A percentile compares a stretch with the other conserved stretches of the same genome.
Conservation (phyloP, 2,797 vertebrate species). For the Hippocampus kuda region DNA sequence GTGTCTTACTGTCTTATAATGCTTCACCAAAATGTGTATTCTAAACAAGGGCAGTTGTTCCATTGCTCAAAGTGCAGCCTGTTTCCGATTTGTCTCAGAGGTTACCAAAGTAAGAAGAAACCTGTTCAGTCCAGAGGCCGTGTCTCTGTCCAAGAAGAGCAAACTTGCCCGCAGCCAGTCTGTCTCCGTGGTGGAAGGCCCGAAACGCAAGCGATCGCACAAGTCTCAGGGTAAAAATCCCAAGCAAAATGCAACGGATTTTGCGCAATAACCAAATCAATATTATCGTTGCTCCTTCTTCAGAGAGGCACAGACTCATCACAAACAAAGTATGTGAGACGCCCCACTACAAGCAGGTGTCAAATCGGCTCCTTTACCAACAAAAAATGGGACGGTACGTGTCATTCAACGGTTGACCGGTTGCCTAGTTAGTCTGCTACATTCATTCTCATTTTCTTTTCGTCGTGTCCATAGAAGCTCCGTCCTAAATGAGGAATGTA, state of each 20-base stretch:
- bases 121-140: conserved; percentile 78
- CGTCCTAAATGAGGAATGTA: conserved; percentile 61
- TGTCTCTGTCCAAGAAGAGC: conserved; percentile 72
- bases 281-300: conserved; percentile 21
- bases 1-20: not conserved
- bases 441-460: not conserved
- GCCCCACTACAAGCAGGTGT: conserved; percentile 83
- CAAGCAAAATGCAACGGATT: not conserved
- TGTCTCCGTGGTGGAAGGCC: conserved; percentile 79
- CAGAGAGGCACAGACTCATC: conserved; percentile 73
- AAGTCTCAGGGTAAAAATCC: conserved; percentile 46
- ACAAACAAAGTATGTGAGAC: conserved; percentile 89
- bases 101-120: conserved; percentile 93
- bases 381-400: conserved; percentile 82
- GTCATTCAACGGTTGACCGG: not conserved
- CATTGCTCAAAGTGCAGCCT: not conserved
- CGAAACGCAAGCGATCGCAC: conserved; percentile 60
- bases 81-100: conserved; percentile 59
- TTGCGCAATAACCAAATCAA: not conserved
- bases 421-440: not conserved
- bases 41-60: too few relatives aligned
- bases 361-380: conserved; percentile 73
- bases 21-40: not conserved
- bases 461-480: conserved; percentile 65
- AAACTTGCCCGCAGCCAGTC: conserved; percentile 83